Evolutionary conservation across 1,140 invertebrate species (phyloP).

Genomic region (Oryctes rhinoceros): DNA sequence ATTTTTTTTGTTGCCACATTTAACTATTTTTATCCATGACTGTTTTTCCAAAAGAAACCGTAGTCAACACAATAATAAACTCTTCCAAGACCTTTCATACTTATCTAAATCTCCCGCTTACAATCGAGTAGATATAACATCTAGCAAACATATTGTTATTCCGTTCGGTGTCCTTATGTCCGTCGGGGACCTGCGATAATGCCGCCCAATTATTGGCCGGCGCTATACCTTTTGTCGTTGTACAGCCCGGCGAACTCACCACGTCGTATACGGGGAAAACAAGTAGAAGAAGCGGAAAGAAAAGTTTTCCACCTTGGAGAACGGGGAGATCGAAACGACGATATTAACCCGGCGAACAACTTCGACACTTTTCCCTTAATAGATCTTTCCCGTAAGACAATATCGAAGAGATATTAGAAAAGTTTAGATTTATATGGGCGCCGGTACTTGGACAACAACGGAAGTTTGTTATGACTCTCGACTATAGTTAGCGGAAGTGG

Average conservation of each 20-base stretch:
- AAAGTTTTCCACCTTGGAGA: neutral
- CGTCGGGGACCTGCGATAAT: neutral
- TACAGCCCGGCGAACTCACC: neutral
- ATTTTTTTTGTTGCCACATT: too few species aligned
- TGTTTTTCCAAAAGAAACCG: too few species aligned
- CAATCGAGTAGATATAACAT: too few species aligned
- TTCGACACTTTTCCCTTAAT: slow-evolving; percentile 5
- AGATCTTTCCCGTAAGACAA: slow-evolving; percentile 1
- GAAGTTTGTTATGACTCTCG: neutral
- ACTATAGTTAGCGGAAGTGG: neutral
- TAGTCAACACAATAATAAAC: too few species aligned
- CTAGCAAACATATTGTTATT: slow-evolving; percentile 4
- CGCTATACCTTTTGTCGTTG: neutral
- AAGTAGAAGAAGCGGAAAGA: neutral
- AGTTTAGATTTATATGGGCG: slow-evolving; percentile 30
- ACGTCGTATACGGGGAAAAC: neutral
- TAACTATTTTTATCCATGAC: too few species aligned
- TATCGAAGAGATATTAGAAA: slow-evolving; percentile 33
- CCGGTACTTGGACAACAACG: neutral
- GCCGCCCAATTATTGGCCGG: neutral
- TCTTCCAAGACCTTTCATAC: too few species aligned
- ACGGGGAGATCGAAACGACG: neutral
- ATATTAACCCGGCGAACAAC: slow-evolving; percentile 5
- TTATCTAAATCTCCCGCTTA: too few species aligned
- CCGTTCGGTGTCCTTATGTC: neutral